These are phyloP conservation scores for Aphrocallistes beatrix DNA, from an alignment of 37 sponge, comb jelly and placozoan genomes.

Conservation along the genomic window DNA sequence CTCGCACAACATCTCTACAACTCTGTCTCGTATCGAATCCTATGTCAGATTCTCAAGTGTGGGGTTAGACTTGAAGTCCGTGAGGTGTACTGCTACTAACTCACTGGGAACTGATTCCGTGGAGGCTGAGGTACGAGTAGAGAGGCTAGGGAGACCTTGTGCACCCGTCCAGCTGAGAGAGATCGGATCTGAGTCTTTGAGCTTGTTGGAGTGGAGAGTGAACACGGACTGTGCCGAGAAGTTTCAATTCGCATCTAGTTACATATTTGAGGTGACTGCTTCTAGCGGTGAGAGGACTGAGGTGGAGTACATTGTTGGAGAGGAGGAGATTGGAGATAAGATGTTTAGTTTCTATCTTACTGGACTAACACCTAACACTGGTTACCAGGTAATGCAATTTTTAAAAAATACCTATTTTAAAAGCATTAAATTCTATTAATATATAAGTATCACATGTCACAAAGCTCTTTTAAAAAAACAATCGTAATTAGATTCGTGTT, in stretches of 20 bases:
- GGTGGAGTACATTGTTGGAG: not conserved
- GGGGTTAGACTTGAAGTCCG: not conserved
- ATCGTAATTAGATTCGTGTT: not conserved
- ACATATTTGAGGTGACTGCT: not conserved
- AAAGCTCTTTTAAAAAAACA: too few relatives aligned
- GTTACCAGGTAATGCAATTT: not conserved
- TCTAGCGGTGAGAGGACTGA: not conserved
- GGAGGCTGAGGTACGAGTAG: not conserved
- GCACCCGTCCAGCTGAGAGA: not conserved
- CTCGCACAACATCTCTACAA: not conserved
- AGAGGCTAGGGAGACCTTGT: not conserved
- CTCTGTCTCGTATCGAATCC: not conserved
- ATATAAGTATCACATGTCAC: too few relatives aligned
- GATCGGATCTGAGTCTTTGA: not conserved
- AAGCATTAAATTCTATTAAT: too few relatives aligned
- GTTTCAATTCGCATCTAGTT: not conserved
- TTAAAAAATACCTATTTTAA: too few relatives aligned
- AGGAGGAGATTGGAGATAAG: not conserved
- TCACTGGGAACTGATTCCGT: not conserved
- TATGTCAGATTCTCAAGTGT: not conserved
- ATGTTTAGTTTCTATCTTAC: not conserved
- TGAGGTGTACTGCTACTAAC: not conserved
- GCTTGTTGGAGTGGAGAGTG: not conserved
- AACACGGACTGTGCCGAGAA: not conserved
- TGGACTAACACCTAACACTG: not conserved